Base-by-base conservation (phyloP, 2,888 invertebrate species). In the Sinhomidia bicolor region DNA sequence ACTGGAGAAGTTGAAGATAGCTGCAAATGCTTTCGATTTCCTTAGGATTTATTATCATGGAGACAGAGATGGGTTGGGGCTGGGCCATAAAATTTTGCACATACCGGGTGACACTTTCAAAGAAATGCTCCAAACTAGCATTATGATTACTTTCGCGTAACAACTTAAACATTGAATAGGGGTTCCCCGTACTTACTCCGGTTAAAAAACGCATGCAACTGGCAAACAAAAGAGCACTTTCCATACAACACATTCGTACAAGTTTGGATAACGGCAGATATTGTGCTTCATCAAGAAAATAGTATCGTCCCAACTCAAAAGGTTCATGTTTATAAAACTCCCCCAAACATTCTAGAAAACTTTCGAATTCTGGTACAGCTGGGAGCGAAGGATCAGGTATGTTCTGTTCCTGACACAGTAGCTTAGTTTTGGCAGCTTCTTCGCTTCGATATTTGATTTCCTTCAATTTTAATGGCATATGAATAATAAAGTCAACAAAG, bases 401-500 rank as follows among this genome's bases (percentile, higher is more conserved):
- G 90, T 93, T 93, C 93, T 90, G 90, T 36, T 92, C 91, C 54
- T 91, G 94, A 94, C 96, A 96, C 92, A 96, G 95, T 90, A 96
- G 95, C 57, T 96, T 95, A 0, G 97, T 96, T 88, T 97, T 95
- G 14, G 97, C 96, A 1, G 96, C 96, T 93, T 99, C 99, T 93
- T 99, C 98, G 0, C 98, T 98, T 92, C 97, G 95, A 92, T 96
- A 96, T 76, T 97, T 94, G 89, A 97, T 94, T 93, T 97, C 97
- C 92, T 97, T 97, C 0, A 97, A 95, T 95, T 98, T 98, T 74
- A 98, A 95, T 82, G 98, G 98, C 97, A 98, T 97, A 82, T 97
- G 95, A 90, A 97, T 96, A 74, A 99, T 97, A 93, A 99, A 98
- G 94, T 99, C 98, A 0, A 98, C 97, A 81, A 99, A 95, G 7